Conservation (phyloP, 2,888 invertebrate genomes). For the Scaeva pyrastri region DNA sequence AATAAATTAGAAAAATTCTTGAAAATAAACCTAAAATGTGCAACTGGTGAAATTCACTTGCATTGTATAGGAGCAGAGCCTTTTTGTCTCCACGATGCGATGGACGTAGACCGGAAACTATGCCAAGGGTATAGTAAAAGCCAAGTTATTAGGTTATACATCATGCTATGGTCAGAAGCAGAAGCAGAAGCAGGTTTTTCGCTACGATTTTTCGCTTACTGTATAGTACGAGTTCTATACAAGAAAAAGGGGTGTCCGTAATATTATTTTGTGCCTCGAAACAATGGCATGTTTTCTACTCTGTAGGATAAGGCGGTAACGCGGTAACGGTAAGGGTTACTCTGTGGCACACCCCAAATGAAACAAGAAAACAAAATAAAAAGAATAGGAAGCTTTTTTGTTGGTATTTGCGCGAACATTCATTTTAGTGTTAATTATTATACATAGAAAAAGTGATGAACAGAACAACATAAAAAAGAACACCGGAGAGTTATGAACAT, state of each 20-base stretch:
- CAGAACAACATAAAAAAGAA: slow-evolving; percentile 33
- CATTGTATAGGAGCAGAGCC: background rate
- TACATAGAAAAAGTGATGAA: slow-evolving; percentile 55
- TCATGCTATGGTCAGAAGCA: slow-evolving; percentile 68
- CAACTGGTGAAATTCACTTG: slow-evolving; percentile 11
- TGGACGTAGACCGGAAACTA: slow-evolving; percentile 61
- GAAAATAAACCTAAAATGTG: background rate
- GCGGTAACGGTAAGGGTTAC: background rate
- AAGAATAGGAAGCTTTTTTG: slow-evolving; percentile 24
- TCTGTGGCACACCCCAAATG: slow-evolving; percentile 19
- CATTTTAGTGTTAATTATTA: slow-evolving; percentile 72
- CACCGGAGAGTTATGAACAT: slow-evolving; percentile 63
- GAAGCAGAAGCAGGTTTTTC: slow-evolving; percentile 68
- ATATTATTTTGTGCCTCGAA: slow-evolving; percentile 50
- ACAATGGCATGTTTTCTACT: slow-evolving; percentile 63
- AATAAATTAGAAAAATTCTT: too few species aligned
- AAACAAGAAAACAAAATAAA: slow-evolving; percentile 33
- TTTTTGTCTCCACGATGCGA: slow-evolving; percentile 41
- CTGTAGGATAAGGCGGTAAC: background rate
- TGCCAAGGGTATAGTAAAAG: slow-evolving; percentile 63
- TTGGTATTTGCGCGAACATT: slow-evolving; percentile 40
- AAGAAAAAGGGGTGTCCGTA: slow-evolving; percentile 44
- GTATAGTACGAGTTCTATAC: background rate
- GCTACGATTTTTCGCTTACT: slow-evolving; percentile 55
- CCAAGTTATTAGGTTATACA: slow-evolving; percentile 62